Evolutionary conservation across 2,797 vertebrate species (phyloP), one percentile per base, ranked within the genome.

Genomic region (Crocidura indochinensis): DNA sequence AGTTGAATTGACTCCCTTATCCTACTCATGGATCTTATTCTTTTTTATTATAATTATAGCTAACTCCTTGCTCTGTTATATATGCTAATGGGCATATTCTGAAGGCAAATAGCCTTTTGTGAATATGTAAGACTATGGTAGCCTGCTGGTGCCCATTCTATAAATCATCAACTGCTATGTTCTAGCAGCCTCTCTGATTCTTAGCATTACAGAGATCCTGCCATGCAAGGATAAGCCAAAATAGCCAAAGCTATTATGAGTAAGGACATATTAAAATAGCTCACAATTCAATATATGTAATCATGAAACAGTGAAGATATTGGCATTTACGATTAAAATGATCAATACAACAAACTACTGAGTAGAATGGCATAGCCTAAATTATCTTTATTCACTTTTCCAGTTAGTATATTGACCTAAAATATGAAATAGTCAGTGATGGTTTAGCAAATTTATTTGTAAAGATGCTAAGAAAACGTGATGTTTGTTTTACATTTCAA

Each of bases 391-490:
- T 49, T 67, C 20, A 11, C 29, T 79, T 10, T 68, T 26, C 49
- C 65, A 27, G 75, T 56, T 76, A 68, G 49, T 8, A 60, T 64
- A 90, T 27, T 46, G 76, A 46, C 72, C 72, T 77, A 88, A 90
- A 86, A 88, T 68, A 74, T 12, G 76, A 51, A 8, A 0, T n/a
- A 38, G 44, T 62, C 65, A 47, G 9, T 67, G 83, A 62, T 22
- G 38, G 29, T 67, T 76, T 73, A 71, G 79, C 80, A 75, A 75
- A 89, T 67, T 51, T 73, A 86, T 77, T 83, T 76, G 29, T 81
- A 72, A 27, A 90, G 71, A 83, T 84, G 67, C 62, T 80, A 85
- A 91, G 51, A 90, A 77, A 86, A 90, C 88, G 83, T 46, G 22
- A 29, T 78, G 44, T 20, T 38, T 89, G 38, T 84, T 67, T 15